A percentile compares a stretch with the other conserved stretches of the same genome.
These are phyloP conservation scores for Molanna angustata DNA, from an alignment of 2,888 invertebrate species.

Conservation along the genomic window DNA sequence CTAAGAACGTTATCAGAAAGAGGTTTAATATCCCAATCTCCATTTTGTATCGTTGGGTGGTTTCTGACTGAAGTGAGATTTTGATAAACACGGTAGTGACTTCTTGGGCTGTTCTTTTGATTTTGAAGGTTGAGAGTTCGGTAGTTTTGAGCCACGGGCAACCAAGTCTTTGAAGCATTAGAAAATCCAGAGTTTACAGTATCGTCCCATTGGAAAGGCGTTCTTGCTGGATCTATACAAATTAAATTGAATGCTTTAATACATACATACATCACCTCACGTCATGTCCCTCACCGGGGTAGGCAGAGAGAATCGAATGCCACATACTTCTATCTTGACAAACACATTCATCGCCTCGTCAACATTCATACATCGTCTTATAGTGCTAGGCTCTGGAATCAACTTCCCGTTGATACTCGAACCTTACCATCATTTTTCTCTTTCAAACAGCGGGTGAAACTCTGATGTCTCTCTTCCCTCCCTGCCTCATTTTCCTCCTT, in stretches of 20 bases:
- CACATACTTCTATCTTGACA: too few relatives aligned
- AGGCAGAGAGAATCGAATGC: too few relatives aligned
- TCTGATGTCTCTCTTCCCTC: too few relatives aligned
- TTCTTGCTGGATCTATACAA: constrained; percentile 56
- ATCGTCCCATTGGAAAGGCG: constrained; percentile 65
- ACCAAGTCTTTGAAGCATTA: constrained; percentile 56
- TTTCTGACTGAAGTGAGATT: constrained; percentile 50
- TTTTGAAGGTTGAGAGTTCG: constrained; percentile 54
- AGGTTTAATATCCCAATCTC: constrained; percentile 41
- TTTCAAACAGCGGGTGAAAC: too few relatives aligned
- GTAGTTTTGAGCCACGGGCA: constrained; percentile 65
- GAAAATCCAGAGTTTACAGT: constrained; percentile 61
- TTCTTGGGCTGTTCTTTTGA: constrained; percentile 50
- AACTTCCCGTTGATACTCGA: too few relatives aligned
- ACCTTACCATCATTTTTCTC: too few relatives aligned
- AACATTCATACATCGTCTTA: too few relatives aligned
- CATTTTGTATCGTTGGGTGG: constrained; percentile 45
- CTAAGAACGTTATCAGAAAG: constrained; percentile 32
- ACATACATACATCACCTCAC: not conserved
- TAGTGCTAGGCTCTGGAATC: too few relatives aligned
- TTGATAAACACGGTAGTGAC: constrained; percentile 60
- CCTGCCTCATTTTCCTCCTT: too few relatives aligned
- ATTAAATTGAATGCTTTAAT: not conserved
- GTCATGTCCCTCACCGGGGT: not conserved
- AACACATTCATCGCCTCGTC: too few relatives aligned